phyloP scores from a whole-genome alignment of 2,113 vertebrate genomes.

The Gavialis gangeticus region DNA sequence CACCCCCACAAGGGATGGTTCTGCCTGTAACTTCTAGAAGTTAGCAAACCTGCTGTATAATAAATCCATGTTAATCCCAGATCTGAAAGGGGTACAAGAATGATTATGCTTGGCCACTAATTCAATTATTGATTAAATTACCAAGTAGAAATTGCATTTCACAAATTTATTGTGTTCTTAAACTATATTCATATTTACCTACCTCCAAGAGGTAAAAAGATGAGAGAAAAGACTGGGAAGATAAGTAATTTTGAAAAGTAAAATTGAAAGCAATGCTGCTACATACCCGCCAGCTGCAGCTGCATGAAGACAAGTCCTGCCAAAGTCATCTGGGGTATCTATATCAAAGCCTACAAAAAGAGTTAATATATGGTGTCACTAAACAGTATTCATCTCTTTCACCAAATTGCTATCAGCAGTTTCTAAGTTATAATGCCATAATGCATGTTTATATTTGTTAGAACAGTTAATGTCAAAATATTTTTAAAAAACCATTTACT shows the following conservation, averaged over 20 bases:
- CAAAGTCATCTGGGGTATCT: slow-evolving; percentile 98
- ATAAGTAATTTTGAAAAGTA: neutral
- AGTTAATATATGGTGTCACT: slow-evolving; percentile 44
- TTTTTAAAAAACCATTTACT: neutral
- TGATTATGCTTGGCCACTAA: slow-evolving; percentile 39
- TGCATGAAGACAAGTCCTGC: slow-evolving; percentile 98
- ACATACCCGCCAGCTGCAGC: slow-evolving; percentile 98
- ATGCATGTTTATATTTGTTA: slow-evolving; percentile 4
- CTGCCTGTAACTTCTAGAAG: neutral
- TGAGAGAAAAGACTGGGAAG: neutral
- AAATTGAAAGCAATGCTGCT: slow-evolving; percentile 18
- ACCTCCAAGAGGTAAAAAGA: neutral
- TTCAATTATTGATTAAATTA: neutral
- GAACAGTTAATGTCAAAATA: neutral
- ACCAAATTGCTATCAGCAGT: neutral
- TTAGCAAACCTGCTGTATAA: neutral
- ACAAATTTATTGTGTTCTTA: neutral
- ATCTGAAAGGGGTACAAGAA: neutral
- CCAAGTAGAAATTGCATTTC: too few relatives aligned
- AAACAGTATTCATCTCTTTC: neutral
- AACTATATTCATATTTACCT: slow-evolving; percentile 28
- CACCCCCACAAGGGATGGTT: too few relatives aligned
- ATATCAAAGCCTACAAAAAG: slow-evolving; percentile 91
- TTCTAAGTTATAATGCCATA: slow-evolving; percentile 1
- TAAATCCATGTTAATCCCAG: neutral